Conservation (phyloP, 2,888 invertebrate species). For the Caenorhabditis macrosperma region DNA sequence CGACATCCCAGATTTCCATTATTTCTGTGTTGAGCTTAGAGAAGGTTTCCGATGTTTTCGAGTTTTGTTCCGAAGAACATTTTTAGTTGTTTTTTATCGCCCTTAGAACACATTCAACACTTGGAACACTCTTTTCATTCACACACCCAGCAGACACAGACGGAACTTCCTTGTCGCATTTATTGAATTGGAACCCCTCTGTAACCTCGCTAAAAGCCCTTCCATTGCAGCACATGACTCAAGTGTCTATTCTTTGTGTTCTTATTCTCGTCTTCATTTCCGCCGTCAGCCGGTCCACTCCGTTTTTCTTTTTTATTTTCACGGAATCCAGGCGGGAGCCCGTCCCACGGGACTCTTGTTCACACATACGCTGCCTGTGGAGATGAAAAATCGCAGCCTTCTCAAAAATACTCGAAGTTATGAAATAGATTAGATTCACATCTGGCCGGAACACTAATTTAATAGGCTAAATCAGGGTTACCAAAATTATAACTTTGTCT, state of each 20-base stretch:
- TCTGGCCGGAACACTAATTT: too few relatives aligned
- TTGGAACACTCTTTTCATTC: not conserved
- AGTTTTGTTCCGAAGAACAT: too few relatives aligned
- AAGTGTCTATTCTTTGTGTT: not conserved
- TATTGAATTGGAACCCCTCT: not conserved
- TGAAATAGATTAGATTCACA: too few relatives aligned
- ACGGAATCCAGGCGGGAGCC: not conserved
- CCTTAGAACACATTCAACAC: too few relatives aligned
- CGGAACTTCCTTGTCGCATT: not conserved
- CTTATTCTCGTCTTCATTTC: not conserved
- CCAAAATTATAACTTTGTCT: too few relatives aligned
- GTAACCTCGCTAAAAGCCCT: not conserved
- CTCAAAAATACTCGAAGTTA: too few relatives aligned
- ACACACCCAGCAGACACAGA: not conserved
- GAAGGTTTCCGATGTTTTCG: not conserved
- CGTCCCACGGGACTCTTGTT: not conserved
- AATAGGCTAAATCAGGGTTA: too few relatives aligned
- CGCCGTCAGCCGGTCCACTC: not conserved
- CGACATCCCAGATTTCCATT: not conserved
- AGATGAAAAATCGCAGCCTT: not conserved
- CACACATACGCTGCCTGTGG: constrained; percentile 1
- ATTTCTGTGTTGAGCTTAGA: not conserved
- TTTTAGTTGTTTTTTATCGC: too few relatives aligned
- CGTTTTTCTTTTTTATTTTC: constrained; percentile 5
- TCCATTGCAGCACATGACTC: not conserved